phyloP scores from a whole-genome alignment of 1,140 invertebrate genomes.

The Drosophila tani region DNA sequence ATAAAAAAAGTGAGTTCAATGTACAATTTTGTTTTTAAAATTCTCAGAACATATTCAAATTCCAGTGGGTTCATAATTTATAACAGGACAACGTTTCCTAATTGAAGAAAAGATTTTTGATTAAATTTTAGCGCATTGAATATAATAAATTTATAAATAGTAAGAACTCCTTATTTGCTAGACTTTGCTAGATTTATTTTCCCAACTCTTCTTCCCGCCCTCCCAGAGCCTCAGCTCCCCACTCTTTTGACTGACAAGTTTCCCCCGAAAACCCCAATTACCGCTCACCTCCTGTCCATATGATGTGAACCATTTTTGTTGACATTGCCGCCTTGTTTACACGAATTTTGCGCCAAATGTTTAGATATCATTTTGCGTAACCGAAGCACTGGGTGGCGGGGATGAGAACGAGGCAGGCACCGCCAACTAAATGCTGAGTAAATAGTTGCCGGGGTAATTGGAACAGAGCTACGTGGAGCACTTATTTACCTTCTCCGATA shows the following conservation, averaged over 20 bases:
- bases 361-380: conserved; percentile 71
- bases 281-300: conserved; percentile 37
- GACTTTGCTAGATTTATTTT: too few relatives aligned
- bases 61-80: too few relatives aligned
- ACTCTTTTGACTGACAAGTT: conserved; percentile 39
- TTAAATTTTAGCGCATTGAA: too few relatives aligned
- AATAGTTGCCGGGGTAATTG: conserved; percentile 78
- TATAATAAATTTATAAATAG: too few relatives aligned
- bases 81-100: too few relatives aligned
- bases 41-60: too few relatives aligned
- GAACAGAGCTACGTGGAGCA: conserved; percentile 46
- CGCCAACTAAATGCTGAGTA: conserved; percentile 63
- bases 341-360: conserved; percentile 50
- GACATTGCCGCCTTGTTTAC: conserved; percentile 70
- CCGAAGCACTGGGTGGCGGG: conserved; percentile 3
- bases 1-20: too few relatives aligned
- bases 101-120: too few relatives aligned
- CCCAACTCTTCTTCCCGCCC: conserved; percentile 5
- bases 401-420: conserved; percentile 3
- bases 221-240: not conserved
- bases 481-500: conserved; percentile 66
- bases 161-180: too few relatives aligned
- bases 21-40: too few relatives aligned
- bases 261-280: conserved; percentile 17
- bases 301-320: conserved; percentile 65